Conservation (phyloP, 2,113 vertebrate genomes). For the Myxocyprinus asiaticus region DNA sequence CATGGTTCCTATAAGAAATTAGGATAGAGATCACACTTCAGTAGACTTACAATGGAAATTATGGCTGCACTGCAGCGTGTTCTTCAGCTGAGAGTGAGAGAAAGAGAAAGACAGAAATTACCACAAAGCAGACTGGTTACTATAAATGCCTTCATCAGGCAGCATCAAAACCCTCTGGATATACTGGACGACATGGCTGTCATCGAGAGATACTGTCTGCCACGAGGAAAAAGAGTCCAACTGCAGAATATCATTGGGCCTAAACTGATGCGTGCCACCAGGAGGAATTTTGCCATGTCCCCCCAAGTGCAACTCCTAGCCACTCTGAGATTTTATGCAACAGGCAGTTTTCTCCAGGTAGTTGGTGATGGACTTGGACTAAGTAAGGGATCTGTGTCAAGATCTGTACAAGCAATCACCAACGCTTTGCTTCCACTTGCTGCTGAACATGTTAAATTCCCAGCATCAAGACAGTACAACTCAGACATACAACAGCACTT, state of each 20-base stretch:
- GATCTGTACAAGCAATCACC: background rate
- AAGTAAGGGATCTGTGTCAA: background rate
- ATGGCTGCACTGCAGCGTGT: too few relatives aligned
- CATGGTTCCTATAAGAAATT: too few relatives aligned
- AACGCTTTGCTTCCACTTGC: slow-evolving; percentile 1
- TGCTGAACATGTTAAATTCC: background rate
- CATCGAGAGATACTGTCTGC: background rate
- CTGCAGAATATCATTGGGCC: background rate
- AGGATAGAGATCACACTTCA: too few relatives aligned
- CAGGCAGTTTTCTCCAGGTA: slow-evolving; percentile 10
- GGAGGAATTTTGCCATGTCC: background rate
- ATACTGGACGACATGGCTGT: background rate
- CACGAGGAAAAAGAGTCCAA: background rate
- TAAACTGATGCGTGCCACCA: background rate
- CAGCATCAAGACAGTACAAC: background rate
- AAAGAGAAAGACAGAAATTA: too few relatives aligned
- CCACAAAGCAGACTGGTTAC: too few relatives aligned
- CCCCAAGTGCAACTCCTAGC: background rate
- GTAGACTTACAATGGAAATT: too few relatives aligned
- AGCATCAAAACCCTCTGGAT: background rate
- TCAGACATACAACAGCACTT: background rate
- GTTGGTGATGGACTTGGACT: background rate
- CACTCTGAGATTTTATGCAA: background rate
- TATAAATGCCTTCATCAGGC: background rate
- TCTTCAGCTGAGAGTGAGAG: too few relatives aligned